Evolutionary conservation across 1,140 invertebrate genomes (phyloP), one percentile per base, ranked within the genome.

Genomic region (Aporrectodea caliginosa): DNA sequence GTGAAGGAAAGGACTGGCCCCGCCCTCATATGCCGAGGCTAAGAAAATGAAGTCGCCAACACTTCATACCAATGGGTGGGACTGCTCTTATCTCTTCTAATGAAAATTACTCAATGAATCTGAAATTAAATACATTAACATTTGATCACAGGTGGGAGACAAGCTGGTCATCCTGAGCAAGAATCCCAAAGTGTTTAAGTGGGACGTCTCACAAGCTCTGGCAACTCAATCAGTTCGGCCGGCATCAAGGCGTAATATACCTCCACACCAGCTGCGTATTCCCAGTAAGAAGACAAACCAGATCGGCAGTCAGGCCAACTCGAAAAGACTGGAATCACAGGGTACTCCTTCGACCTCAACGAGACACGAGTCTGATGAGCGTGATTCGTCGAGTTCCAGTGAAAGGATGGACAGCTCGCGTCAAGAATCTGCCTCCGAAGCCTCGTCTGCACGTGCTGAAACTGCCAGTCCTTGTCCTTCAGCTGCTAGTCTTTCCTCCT

Each of bases 91-190:
- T n/a, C n/a, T n/a, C n/a, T n/a, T n/a, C n/a, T n/a, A n/a, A n/a
- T n/a, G n/a, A n/a, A n/a, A n/a, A n/a, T n/a, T n/a, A n/a, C n/a
- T n/a, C n/a, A n/a, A n/a, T n/a, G n/a, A n/a, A n/a, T n/a, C n/a
- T n/a, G n/a, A n/a, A n/a, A n/a, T n/a, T n/a, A n/a, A n/a, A n/a
- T n/a, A n/a, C n/a, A n/a, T n/a, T n/a, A n/a, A n/a, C n/a, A n/a
- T n/a, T n/a, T n/a, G n/a, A n/a, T n/a, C n/a, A 43, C 80, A 85
- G 83, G 90, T 93, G 82, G 91, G 91, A 35, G 90, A 92, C 82
- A 91, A 91, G 86, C 88, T 93, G 69, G 91, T 93, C 0, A 90
- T 92, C 78, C 85, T 93, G 79, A 92, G 92, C 85, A 90, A 89
- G 70, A 82, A 82, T 32, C 78, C 79, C 2, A 84, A 82, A 81